Conservation (phyloP, 1,140 invertebrate species). For the Radopholus similis region DNA sequence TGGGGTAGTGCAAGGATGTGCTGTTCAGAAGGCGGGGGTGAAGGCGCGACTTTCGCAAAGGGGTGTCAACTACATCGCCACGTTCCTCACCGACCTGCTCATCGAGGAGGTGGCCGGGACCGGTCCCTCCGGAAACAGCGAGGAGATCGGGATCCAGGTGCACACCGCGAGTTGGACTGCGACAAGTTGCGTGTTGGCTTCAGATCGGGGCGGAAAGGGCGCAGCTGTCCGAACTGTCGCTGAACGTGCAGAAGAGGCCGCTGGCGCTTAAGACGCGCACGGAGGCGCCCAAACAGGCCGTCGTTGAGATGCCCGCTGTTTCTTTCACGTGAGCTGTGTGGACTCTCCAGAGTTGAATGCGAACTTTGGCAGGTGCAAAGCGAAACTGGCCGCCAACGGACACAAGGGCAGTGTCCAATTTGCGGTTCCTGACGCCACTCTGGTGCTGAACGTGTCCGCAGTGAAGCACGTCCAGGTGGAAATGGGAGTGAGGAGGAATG, state of each 20-base stretch:
- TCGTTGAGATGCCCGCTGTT: not conserved
- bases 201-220: not conserved
- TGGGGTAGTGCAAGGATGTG: not conserved
- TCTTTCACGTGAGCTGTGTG: constrained; percentile 3
- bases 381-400: not conserved
- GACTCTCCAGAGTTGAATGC: not conserved
- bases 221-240: not conserved
- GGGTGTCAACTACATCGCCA: constrained; percentile 40
- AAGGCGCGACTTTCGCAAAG: constrained; percentile 34
- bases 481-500: not conserved
- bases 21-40: constrained; percentile 43
- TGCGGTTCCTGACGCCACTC: not conserved
- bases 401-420: constrained; percentile 2
- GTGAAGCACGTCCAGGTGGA: constrained; percentile 14
- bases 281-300: not conserved
- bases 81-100: constrained; percentile 29
- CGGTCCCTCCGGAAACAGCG: not conserved
- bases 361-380: constrained; percentile 8
- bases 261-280: not conserved
- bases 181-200: not conserved
- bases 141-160: not conserved
- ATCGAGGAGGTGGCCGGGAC: constrained; percentile 34
- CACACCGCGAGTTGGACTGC: not conserved
- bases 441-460: constrained; percentile 15
- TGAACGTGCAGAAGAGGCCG: constrained; percentile 3